These are phyloP conservation scores for Akabosia matsudoensis DNA, from an alignment of 1,140 invertebrate species.

Conservation along the genomic window DNA sequence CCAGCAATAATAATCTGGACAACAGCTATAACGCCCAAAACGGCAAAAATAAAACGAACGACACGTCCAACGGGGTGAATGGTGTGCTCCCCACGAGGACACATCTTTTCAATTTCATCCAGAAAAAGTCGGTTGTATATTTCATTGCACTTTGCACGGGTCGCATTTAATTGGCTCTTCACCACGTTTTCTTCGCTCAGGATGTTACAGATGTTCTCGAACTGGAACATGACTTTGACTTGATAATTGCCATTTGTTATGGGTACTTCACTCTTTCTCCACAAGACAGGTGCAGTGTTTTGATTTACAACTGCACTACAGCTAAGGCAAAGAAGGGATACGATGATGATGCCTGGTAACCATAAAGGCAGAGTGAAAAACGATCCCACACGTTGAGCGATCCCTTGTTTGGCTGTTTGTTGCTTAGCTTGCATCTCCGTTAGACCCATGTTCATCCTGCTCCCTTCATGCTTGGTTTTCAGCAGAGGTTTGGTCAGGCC, in stretches of 20 bases:
- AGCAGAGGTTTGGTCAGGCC: slow-evolving; percentile 42
- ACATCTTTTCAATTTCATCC: not conserved
- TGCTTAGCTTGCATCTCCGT: not conserved
- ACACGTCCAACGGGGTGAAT: not conserved
- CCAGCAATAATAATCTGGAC: not conserved
- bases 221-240: not conserved
- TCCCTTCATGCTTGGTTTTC: slow-evolving; percentile 41
- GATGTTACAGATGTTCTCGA: not conserved
- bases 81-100: not conserved
- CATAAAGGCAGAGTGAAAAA: not conserved
- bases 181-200: not conserved
- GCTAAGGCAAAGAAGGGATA: not conserved
- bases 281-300: not conserved
- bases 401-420: not conserved
- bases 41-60: not conserved
- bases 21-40: not conserved
- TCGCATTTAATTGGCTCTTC: not conserved
- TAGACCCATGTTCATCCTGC: slow-evolving; percentile 14
- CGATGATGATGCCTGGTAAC: not conserved
- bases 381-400: too few species aligned
- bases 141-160: not conserved
- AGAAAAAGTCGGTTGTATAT: not conserved
- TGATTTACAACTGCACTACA: not conserved
- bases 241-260: slow-evolving; percentile 22
- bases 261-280: slow-evolving; percentile 33